Evolutionary conservation across 2,113 vertebrate species (phyloP).

Genomic region (Chrysochloris asiatica): DNA sequence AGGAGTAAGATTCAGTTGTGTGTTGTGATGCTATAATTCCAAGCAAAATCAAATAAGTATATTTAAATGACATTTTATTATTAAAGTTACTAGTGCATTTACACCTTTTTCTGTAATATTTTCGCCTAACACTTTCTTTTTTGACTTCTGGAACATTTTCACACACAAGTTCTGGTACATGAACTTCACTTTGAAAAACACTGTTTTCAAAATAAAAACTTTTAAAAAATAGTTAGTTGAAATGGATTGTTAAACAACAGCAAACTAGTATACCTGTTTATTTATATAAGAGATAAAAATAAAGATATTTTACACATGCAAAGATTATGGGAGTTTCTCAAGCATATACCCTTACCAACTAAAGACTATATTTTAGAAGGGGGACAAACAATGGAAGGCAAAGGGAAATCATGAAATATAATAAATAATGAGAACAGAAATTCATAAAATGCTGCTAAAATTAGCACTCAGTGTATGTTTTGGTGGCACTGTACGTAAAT

Average conservation of each 20-base stretch:
- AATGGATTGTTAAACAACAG: background rate
- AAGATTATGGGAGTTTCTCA: background rate
- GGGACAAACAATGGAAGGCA: background rate
- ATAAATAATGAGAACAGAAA: background rate
- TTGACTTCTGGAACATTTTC: background rate
- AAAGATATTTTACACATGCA: background rate
- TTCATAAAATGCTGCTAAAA: background rate
- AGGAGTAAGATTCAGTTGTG: background rate
- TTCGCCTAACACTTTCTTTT: background rate
- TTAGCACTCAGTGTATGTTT: background rate
- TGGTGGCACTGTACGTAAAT: too few species aligned
- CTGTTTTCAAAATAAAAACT: background rate
- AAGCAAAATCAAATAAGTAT: background rate
- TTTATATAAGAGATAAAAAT: background rate
- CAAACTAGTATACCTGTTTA: background rate
- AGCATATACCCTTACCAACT: background rate
- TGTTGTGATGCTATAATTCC: background rate
- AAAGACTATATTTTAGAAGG: background rate
- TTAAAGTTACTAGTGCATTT: background rate
- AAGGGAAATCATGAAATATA: background rate
- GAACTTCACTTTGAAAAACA: background rate
- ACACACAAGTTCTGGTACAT: background rate
- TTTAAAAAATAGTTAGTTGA: background rate
- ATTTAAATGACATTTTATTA: background rate
- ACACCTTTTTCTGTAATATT: background rate